phyloP scores from a whole-genome alignment of 1,140 invertebrate species.

The Hermetia illucens region DNA sequence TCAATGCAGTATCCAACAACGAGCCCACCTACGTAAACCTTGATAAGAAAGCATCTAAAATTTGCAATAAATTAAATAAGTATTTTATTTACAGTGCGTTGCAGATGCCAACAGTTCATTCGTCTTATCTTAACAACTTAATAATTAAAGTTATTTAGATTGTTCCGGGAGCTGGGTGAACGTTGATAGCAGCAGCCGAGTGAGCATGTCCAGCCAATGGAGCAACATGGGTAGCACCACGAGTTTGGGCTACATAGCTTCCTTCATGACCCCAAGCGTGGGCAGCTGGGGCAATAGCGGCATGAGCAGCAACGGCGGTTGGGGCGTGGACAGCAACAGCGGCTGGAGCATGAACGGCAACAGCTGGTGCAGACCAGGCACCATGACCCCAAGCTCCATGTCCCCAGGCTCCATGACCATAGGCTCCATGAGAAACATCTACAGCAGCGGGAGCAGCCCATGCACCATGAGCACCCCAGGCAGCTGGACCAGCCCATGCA shows the following conservation, averaged over 20 bases:
- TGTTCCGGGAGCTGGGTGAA: slow-evolving; percentile 35
- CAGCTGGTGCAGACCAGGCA: too few species aligned
- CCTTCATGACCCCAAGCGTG: slow-evolving; percentile 25
- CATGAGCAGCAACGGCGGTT: not conserved
- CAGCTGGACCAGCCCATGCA: slow-evolving; percentile 5
- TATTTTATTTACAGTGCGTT: too few species aligned
- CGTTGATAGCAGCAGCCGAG: slow-evolving; percentile 30
- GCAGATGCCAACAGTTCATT: too few species aligned
- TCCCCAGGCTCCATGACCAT: not conserved
- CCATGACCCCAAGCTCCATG: slow-evolving; percentile 10
- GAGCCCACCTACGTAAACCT: too few species aligned
- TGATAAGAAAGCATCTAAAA: too few species aligned
- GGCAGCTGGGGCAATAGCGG: slow-evolving; percentile 2
- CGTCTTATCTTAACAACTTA: too few species aligned
- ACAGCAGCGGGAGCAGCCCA: not conserved
- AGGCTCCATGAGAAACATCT: slow-evolving; percentile 22
- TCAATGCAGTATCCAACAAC: too few species aligned
- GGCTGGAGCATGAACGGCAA: not conserved
- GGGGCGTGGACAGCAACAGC: not conserved
- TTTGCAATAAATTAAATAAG: too few species aligned
- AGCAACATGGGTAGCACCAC: slow-evolving; percentile 35
- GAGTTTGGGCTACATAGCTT: slow-evolving; percentile 36
- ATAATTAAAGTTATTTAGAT: too few species aligned
- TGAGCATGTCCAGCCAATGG: slow-evolving; percentile 32
- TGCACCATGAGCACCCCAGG: slow-evolving; percentile 8